Evolutionary conservation across 2,797 vertebrate genomes (phyloP), one percentile per base, ranked within the genome.

Genomic region (Sebastes baramenuke): DNA sequence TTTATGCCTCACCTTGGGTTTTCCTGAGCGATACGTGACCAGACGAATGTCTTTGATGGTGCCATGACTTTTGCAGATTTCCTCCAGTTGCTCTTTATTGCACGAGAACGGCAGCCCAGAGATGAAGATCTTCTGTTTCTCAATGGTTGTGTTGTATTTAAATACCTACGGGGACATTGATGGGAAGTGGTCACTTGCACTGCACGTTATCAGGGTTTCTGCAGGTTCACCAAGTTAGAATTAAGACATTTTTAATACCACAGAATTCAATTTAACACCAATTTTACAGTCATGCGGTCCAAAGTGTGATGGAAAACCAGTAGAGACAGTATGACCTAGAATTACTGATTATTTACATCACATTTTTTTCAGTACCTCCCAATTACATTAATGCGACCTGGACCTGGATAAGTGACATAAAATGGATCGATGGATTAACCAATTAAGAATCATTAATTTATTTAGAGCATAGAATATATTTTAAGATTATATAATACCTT

Each of bases 91-190:
- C 65, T 98, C 97, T 90, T 96, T 97, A 3, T 97, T 98, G 94
- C 96, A 98, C 27, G 97, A 96, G 84, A 97, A 99, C 0, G 99
- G 98, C 85, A 99, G 92, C 24, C 98, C 98, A 0, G 98, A 98
- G 87, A 99, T 96, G 62, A 99, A 99, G 49, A 99, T 95, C 77
- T 99, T 99, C 71, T 99, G 98, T 87, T 97, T 99, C 94, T 99
- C 99, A 85, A 99, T 81, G 2, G 95, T 84, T 0, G 96, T 97
- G 91, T 98, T 98, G 87, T 99, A 99, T 85, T 97, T 97, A 88
- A 99, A 99, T 70, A 98, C 96, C 99, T 99, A 36, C 4, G 64
- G 69, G n/a, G 42, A 85, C 54, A 91, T 34, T 2, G 12, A 38
- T 1, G 18, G 8, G 2, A 69, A 29, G 2, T 6, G 4, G 27